Conservation (phyloP, 2,888 invertebrate genomes). For the Dorcus hopei region DNA sequence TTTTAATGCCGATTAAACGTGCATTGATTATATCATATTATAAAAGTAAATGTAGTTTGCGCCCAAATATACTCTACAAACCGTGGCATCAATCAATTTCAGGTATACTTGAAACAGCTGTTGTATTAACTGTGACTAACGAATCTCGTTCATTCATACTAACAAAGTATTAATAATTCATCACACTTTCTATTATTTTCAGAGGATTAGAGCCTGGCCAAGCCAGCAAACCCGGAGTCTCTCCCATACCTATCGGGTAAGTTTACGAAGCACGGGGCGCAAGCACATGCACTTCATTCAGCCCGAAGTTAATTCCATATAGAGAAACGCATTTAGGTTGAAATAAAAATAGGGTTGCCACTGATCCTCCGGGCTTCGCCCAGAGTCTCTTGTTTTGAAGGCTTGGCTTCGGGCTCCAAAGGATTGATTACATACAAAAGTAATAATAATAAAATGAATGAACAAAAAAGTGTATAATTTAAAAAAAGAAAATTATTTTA, state of each 20-base stretch:
- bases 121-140: constrained; percentile 7
- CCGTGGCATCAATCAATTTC: too few relatives aligned
- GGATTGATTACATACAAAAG: too few relatives aligned
- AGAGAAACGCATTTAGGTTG: too few relatives aligned
- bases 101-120: too few relatives aligned
- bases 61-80: neutral
- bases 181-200: constrained; percentile 50
- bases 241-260: constrained; percentile 63
- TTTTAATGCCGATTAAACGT: neutral
- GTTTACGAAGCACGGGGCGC: constrained; percentile 34
- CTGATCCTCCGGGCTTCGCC: neutral
- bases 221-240: constrained; percentile 49
- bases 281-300: constrained; percentile 4
- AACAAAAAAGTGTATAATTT: too few relatives aligned
- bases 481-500: too few relatives aligned
- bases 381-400: neutral
- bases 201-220: constrained; percentile 60
- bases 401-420: too few relatives aligned
- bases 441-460: too few relatives aligned
- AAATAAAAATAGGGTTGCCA: neutral
- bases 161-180: constrained; percentile 17
- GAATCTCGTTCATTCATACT: constrained; percentile 12
- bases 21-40: neutral
- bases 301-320: too few relatives aligned
- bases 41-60: neutral